phyloP scores from a whole-genome alignment of 2,797 vertebrate species.

The Mormyrops boulengeri region DNA sequence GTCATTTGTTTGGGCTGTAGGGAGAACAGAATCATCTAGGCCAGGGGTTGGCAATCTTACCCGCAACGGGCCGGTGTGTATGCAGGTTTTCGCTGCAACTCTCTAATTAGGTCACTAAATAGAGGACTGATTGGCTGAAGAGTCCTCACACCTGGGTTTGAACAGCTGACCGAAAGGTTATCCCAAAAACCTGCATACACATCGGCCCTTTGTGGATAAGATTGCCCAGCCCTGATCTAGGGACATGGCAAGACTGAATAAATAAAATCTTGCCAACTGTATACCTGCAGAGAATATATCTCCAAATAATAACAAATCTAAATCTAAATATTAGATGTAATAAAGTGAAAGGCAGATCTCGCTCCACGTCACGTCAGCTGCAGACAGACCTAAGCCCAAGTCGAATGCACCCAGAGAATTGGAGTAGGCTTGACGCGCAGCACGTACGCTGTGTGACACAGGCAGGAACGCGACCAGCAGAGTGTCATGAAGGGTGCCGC shows the following conservation, averaged over 20 bases:
- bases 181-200: too few relatives aligned
- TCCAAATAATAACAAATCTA: background rate
- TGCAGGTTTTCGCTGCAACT: too few relatives aligned
- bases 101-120: too few relatives aligned
- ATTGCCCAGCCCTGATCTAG: too few relatives aligned
- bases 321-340: background rate
- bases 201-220: too few relatives aligned
- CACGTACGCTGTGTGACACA: background rate
- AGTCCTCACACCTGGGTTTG: too few relatives aligned
- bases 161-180: too few relatives aligned
- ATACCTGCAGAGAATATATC: background rate
- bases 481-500: background rate
- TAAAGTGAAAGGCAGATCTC: background rate
- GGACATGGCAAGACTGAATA: background rate
- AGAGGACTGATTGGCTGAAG: too few relatives aligned
- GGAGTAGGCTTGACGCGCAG: background rate
- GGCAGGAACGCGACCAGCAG: background rate
- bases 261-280: background rate
- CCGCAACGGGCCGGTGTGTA: too few relatives aligned
- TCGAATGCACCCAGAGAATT: background rate
- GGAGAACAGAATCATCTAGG: background rate
- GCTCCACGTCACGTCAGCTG: too few relatives aligned
- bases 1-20: background rate
- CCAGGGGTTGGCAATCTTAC: too few relatives aligned
- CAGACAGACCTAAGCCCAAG: too few relatives aligned